Percentiles rank a stretch among this genome's conserved stretches.
Conservation (phyloP, 2,888 invertebrate genomes). For the Mechanitis mazaeus region DNA sequence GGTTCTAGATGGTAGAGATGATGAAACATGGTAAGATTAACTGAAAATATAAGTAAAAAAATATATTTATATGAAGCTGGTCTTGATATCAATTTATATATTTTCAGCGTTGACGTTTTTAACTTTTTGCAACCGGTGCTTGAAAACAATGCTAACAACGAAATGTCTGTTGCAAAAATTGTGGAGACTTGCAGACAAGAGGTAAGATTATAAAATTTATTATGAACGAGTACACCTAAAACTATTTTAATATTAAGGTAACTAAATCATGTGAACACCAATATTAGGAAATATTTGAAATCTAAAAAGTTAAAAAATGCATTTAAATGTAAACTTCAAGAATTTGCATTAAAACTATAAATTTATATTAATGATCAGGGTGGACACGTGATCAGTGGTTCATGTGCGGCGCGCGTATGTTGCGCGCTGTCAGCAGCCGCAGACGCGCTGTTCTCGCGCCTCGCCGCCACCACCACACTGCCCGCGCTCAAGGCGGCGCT, state of each 20-base stretch:
- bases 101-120: constrained; percentile 86
- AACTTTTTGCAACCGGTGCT: constrained; percentile 86
- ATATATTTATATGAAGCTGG: background rate
- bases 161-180: constrained; percentile 84
- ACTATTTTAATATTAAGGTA: background rate
- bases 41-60: background rate
- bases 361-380: constrained; percentile 37
- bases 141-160: constrained; percentile 77
- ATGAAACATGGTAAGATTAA: constrained; percentile 83
- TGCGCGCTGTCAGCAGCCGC: constrained; percentile 93
- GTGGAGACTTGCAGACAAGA: constrained; percentile 77
- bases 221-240: background rate
- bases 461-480: constrained; percentile 90
- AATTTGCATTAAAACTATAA: too few species aligned
- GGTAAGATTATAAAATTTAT: constrained; percentile 38
- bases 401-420: constrained; percentile 91
- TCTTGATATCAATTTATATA: constrained; percentile 4
- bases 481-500: constrained; percentile 90
- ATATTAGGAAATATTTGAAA: too few species aligned
- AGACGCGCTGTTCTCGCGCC: constrained; percentile 92
- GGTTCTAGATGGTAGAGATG: constrained; percentile 74
- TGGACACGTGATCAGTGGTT: constrained; percentile 80
- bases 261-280: too few species aligned
- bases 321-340: too few species aligned
- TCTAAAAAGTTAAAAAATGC: too few species aligned